Evolutionary conservation across 2,888 invertebrate genomes (phyloP).

Genomic region (Tachystola acroxantha): DNA sequence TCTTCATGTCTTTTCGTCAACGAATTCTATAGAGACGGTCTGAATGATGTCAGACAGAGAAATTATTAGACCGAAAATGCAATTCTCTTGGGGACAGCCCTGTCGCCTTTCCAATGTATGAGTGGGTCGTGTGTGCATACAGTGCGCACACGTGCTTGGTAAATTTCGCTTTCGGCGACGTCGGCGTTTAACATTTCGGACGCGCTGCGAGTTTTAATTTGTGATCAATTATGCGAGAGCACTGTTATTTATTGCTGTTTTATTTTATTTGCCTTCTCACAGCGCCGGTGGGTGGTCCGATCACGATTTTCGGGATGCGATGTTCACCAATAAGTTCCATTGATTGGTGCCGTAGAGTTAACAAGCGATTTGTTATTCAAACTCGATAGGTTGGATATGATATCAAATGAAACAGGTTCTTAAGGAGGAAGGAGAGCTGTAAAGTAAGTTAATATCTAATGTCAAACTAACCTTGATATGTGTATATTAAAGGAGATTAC

Average conservation of each 20-base stretch:
- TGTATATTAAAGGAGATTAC: too few relatives aligned
- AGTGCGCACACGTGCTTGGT: constrained; percentile 39
- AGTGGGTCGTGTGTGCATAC: constrained; percentile 26
- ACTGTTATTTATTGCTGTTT: constrained; percentile 76
- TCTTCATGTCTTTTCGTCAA: too few relatives aligned
- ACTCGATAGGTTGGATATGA: too few relatives aligned
- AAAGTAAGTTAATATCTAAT: too few relatives aligned
- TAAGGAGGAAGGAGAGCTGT: not conserved
- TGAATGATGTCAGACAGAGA: constrained; percentile 12
- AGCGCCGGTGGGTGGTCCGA: constrained; percentile 71
- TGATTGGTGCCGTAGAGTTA: constrained; percentile 61
- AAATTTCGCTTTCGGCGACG: constrained; percentile 68
- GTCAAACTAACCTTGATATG: too few relatives aligned
- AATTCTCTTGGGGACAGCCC: constrained; percentile 22
- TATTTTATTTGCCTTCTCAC: constrained; percentile 75
- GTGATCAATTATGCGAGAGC: constrained; percentile 77
- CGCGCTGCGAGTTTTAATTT: constrained; percentile 75
- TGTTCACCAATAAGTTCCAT: constrained; percentile 67
- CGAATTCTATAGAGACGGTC: constrained; percentile 3
- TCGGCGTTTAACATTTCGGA: constrained; percentile 68
- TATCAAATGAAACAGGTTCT: too few relatives aligned
- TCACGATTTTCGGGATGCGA: constrained; percentile 69
- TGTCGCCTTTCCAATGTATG: constrained; percentile 28
- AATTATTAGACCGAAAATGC: constrained; percentile 15
- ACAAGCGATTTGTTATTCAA: constrained; percentile 19